A percentile compares a stretch with the other conserved stretches of the same genome.
phyloP scores from a whole-genome alignment of 1,140 invertebrate species.

The Heliothis subflexa region DNA sequence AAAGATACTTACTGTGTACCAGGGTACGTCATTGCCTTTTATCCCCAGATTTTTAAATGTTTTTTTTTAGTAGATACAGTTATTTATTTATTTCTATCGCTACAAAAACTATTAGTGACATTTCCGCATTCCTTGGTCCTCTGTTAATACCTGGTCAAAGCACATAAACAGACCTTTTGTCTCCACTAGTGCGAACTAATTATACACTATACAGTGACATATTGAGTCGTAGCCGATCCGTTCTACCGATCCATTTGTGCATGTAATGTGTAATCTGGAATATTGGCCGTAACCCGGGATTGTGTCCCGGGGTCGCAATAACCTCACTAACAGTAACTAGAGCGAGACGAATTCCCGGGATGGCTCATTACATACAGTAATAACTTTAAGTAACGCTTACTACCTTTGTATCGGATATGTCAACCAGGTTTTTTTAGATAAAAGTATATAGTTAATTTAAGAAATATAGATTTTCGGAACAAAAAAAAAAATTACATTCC shows the following conservation, averaged over 20 bases:
- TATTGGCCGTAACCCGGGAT: constrained; percentile 16
- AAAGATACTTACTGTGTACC: too few species aligned
- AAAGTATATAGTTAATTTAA: too few species aligned
- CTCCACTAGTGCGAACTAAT: not conserved
- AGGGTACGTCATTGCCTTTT: too few species aligned
- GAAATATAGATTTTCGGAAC: too few species aligned
- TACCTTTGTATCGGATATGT: not conserved
- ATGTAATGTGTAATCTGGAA: constrained; percentile 34
- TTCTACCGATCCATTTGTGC: constrained; percentile 8
- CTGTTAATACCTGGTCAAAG: too few species aligned
- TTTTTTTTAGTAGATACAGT: too few species aligned
- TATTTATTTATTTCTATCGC: too few species aligned
- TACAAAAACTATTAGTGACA: too few species aligned
- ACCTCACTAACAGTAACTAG: constrained; percentile 29
- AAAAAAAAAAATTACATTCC: too few species aligned
- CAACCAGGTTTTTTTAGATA: not conserved
- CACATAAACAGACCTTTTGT: too few species aligned
- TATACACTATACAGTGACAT: not conserved
- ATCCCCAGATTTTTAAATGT: too few species aligned
- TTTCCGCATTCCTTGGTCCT: too few species aligned
- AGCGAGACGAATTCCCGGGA: constrained; percentile 33
- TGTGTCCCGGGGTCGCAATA: constrained; percentile 19
- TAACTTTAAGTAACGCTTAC: constrained; percentile 27
- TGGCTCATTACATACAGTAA: constrained; percentile 41
- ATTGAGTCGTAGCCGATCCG: not conserved